phyloP scores from a whole-genome alignment of 2,888 invertebrate genomes.

The Biston betularia region DNA sequence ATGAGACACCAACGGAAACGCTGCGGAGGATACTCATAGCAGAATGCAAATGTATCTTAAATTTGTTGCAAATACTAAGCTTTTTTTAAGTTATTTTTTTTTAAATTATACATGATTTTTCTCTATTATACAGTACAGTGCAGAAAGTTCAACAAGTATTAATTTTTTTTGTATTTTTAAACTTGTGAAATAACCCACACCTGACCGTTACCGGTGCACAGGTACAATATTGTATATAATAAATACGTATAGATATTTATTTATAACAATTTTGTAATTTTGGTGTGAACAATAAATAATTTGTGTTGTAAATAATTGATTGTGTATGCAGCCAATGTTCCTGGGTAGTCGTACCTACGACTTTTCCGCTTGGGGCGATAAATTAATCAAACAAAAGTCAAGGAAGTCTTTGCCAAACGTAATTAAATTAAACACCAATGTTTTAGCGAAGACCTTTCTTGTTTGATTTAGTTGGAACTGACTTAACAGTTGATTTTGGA shows the following conservation, averaged over 20 bases:
- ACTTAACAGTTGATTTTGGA: background rate
- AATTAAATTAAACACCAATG: constrained; percentile 27
- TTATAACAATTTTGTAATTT: no score
- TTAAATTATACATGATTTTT: no score
- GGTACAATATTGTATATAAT: no score
- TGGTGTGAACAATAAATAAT: no score
- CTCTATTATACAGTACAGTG: no score
- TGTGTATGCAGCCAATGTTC: constrained; percentile 25
- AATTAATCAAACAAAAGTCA: constrained; percentile 31
- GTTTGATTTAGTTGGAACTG: constrained; percentile 17
- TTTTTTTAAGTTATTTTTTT: no score
- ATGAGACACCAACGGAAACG: constrained; percentile 25
- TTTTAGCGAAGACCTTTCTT: constrained; percentile 8
- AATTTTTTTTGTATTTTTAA: no score
- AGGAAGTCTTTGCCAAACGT: constrained; percentile 16
- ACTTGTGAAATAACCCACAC: no score
- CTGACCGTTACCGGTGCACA: no score
- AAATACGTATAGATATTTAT: no score
- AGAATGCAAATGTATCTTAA: background rate
- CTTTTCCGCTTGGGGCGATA: constrained; percentile 21
- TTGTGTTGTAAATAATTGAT: no score
- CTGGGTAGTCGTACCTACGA: background rate
- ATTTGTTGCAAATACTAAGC: background rate
- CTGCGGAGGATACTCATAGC: constrained; percentile 12
- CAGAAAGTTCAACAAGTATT: no score